These are phyloP conservation scores for Pharmacophagus antenor DNA, from an alignment of 2,888 invertebrate species.

Conservation along the genomic window DNA sequence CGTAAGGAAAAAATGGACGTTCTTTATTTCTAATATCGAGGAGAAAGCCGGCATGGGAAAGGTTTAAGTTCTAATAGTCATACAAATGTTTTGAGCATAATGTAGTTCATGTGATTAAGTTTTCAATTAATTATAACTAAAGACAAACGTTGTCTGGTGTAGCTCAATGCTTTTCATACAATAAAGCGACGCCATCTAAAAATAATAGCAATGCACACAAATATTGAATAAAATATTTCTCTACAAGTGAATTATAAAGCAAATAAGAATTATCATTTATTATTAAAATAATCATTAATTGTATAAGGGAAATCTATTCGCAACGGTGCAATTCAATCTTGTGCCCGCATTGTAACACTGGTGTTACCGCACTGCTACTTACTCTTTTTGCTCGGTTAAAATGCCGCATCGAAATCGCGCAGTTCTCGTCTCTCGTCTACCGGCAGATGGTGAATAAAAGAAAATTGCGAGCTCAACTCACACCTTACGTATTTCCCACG, in stretches of 20 bases:
- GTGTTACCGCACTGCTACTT: conserved; percentile 31
- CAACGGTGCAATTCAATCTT: conserved; percentile 34
- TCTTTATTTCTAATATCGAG: conserved; percentile 28
- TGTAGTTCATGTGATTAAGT: background rate
- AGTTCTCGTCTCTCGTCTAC: conserved; percentile 40
- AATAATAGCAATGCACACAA: too few species aligned
- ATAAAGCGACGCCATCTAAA: too few species aligned
- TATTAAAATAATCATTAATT: conserved; percentile 20
- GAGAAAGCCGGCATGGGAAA: conserved; percentile 19
- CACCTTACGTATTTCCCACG: conserved; percentile 55
- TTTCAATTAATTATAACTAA: background rate
- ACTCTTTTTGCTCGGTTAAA: conserved; percentile 47
- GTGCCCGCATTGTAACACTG: conserved; percentile 42
- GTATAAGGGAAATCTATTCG: conserved; percentile 12
- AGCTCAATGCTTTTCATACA: too few species aligned
- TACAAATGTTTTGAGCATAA: background rate
- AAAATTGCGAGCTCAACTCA: conserved; percentile 62
- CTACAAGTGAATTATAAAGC: too few species aligned
- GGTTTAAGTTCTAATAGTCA: conserved; percentile 13
- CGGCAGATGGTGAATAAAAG: conserved; percentile 56
- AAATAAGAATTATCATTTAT: too few species aligned
- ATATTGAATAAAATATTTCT: too few species aligned
- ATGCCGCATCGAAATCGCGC: conserved; percentile 51
- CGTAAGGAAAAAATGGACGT: conserved; percentile 27
- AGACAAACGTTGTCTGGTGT: too few species aligned